phyloP scores from a whole-genome alignment of 2,113 vertebrate species.

The Dermatemys mawii region DNA sequence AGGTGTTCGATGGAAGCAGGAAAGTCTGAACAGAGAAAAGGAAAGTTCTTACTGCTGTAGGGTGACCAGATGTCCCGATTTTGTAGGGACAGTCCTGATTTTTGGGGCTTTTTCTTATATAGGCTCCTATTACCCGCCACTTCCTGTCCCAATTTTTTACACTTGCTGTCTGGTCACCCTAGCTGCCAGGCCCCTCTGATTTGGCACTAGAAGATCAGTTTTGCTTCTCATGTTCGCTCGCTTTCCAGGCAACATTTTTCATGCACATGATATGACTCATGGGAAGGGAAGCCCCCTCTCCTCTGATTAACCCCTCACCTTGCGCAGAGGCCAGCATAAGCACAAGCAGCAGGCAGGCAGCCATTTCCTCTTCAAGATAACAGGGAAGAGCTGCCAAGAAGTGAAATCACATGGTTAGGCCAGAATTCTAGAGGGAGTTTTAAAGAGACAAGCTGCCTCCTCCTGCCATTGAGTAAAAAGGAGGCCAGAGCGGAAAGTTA shows the following conservation, averaged over 20 bases:
- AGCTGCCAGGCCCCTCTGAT: background rate
- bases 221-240: background rate
- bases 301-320: background rate
- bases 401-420: background rate
- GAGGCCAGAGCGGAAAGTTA: background rate
- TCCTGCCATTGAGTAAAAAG: background rate
- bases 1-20: no score
- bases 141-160: no score
- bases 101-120: no score
- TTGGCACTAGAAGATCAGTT: background rate
- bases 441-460: background rate
- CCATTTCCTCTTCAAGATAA: background rate
- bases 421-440: background rate
- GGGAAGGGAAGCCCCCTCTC: no score
- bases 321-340: background rate
- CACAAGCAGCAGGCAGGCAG: background rate
- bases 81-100: no score
- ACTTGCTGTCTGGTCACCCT: no score
- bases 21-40: no score
- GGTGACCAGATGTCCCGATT: no score
- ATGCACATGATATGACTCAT: no score
- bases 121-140: no score
- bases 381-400: background rate
- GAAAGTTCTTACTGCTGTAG: no score
- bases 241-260: background rate